These are phyloP conservation scores for Mormyrus iriodes DNA, from an alignment of 2,113 vertebrate genomes.

Conservation along the genomic window DNA sequence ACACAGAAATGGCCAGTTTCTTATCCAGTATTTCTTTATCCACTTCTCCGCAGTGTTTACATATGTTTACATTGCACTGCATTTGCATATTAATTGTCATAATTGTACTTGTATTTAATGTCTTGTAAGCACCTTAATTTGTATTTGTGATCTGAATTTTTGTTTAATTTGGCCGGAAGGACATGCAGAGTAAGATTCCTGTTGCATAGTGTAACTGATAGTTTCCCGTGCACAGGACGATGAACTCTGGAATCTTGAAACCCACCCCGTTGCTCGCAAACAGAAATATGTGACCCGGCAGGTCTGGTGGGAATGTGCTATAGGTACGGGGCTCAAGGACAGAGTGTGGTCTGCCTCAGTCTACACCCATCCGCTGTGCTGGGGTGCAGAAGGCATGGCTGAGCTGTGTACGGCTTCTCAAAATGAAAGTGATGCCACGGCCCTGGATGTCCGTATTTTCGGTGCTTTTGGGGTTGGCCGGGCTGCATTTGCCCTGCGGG, in stretches of 20 bases:
- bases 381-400: neutral
- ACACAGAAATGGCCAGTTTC: neutral
- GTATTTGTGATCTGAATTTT: neutral
- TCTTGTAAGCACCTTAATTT: neutral
- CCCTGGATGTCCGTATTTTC: neutral
- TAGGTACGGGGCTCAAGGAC: neutral
- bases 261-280: neutral
- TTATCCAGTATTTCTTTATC: neutral
- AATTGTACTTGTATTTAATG: neutral
- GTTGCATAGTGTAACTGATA: neutral
- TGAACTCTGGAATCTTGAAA: neutral
- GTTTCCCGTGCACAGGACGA: neutral
- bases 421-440: neutral
- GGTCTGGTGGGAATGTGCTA: neutral
- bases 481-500: neutral
- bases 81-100: neutral
- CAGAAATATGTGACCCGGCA: neutral
- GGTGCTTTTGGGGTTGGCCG: neutral
- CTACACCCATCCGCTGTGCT: neutral
- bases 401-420: neutral
- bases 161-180: neutral
- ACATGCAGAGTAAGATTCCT: neutral
- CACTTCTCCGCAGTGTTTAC: neutral
- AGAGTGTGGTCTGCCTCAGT: neutral
- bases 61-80: neutral